A percentile compares a stretch with the other conserved stretches of the same genome.
phyloP scores from a whole-genome alignment of 2,113 vertebrate genomes.

The Malurus melanocephalus region DNA sequence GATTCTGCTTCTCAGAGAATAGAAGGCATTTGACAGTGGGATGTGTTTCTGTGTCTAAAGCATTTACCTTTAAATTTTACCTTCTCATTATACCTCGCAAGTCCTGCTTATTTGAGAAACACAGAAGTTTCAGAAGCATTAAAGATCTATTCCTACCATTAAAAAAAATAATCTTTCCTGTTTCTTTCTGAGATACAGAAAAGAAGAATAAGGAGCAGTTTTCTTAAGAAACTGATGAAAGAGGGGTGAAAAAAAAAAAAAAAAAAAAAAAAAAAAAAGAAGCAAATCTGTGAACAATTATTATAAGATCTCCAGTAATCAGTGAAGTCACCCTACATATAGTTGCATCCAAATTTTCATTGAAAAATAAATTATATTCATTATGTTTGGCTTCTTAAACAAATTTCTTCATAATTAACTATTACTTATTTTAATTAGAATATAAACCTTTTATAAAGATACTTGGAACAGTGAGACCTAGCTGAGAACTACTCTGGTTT shows the following conservation, averaged over 20 bases:
- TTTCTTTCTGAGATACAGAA: not conserved
- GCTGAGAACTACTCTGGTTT: not conserved
- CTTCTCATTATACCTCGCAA: conserved; percentile 17
- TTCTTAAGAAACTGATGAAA: not conserved
- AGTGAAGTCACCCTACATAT: not conserved
- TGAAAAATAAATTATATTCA: not conserved
- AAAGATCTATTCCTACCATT: conserved; percentile 32
- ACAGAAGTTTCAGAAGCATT: conserved; percentile 9
- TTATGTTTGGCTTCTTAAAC: not conserved
- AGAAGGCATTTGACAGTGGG: not conserved
- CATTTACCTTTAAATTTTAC: not conserved
- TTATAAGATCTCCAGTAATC: not conserved
- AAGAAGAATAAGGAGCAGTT: not conserved
- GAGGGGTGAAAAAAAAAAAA: not conserved
- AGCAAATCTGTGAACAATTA: not conserved
- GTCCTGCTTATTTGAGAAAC: conserved; percentile 48
- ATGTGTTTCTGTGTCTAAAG: not conserved
- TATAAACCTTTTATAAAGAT: not conserved
- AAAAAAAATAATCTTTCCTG: not conserved
- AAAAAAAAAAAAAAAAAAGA: not conserved
- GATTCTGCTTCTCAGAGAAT: not conserved
- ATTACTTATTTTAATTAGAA: not conserved
- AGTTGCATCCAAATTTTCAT: not conserved
- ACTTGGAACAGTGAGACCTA: not conserved
- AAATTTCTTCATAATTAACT: not conserved